Evolutionary conservation across 2,113 vertebrate species (phyloP), one percentile per base, ranked within the genome.

Genomic region (Noctilio leporinus): DNA sequence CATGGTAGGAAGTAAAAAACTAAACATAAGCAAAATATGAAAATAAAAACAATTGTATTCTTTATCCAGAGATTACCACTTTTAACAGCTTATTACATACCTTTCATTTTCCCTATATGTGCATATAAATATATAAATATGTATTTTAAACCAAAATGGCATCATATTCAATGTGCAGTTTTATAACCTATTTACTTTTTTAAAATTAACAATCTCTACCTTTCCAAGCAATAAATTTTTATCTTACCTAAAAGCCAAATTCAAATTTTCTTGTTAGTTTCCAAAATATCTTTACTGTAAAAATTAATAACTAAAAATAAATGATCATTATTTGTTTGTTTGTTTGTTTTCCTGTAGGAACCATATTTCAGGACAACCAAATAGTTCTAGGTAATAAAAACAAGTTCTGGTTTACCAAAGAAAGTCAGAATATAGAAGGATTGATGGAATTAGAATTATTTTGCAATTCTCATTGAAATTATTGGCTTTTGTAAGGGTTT

Each of bases 401-500:
- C 22, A 67, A 89, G 10, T 20, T 84, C 45, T 88, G n/a, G 19
- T 35, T 95, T 93, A 64, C 55, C 51, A 2, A 43, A 59, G 49
- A 91, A 77, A 55, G 33, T 73, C 22, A 72, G 24, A 59, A 72
- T 59, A 51, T 51, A 65, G 53, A 73, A 87, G 12, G 16, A 86
- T 90, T 80, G 20, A 59, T n/a, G 26, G 10, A 59, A 75, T 78
- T 88, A 84, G 55, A 93, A 93, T 93, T 81, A 81, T 86, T 88
- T 80, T 93, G 26, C 16, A 93, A 91, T 78, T 92, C 57, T 85
- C 77, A 95, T 17, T 65, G 62, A 87, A 91, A 57, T 91, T 87
- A 93, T 45, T 93, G 53, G 65, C 19, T 67, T 10, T 5, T 35
- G 1, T 40, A 62, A 85, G 43, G 40, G 38, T 85, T 91, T 75